Base-by-base conservation (phyloP, 2,888 invertebrate species). In the Calliopum simillimum region DNA sequence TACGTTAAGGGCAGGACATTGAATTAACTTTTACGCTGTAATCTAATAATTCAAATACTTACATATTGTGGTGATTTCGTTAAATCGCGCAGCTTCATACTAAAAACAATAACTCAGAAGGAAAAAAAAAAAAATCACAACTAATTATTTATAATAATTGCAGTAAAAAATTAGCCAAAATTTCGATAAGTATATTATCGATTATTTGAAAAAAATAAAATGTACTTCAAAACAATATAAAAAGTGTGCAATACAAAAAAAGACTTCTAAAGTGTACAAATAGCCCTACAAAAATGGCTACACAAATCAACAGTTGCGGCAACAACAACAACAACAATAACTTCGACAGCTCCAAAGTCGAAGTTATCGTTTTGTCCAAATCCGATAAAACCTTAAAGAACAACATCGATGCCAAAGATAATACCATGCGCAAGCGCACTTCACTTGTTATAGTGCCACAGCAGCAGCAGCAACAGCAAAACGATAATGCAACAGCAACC, bases 331-430 rank as follows among this genome's bases (percentile, higher is more conserved):
- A 73, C 65, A 68, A 68, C 59, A 70, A 69, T 73, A 46, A 77
- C 47, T 76, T 76, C 68, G 80, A 79, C 68, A 77, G 76, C 68
- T 78, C 81, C 56, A 84, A 83, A 68, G 82, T 84, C 68, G 84
- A 84, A 74, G 84, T 84, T 41, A 83, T 85, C 67, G 84, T 85
- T 47, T 76, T 79, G 61, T 73, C 84, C 16, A 86, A 86, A 70
- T 84, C 85, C 66, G 85, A 85, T 43, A 83, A 86, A 70, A 85
- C 86, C 3, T 78, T 86, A 23, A 85, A 84, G 69, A 85, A 85
- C 74, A 86, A 85, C 64, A 86, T 86, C 67, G 84, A 86, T 75
- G 80, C 81, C 76, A 85, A 82, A 79, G 85, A 86, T 73, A 86
- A 86, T 58, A 78, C 83, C 3, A 71, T 83, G 44, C 77, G 86